Base-by-base conservation (phyloP, 2,113 vertebrate species). In the Ciconia maguari region DNA sequence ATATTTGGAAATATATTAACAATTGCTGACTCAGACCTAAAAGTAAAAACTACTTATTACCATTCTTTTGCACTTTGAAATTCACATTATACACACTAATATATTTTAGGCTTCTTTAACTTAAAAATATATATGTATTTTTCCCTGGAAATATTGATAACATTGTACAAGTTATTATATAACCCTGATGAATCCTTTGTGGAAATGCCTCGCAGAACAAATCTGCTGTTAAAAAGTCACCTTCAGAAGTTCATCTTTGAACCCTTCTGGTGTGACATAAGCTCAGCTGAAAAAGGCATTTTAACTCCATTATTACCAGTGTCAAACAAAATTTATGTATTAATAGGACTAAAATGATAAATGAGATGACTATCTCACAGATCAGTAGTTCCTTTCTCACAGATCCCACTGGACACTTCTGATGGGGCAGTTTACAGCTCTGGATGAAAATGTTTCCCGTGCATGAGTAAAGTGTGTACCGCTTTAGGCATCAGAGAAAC, bases 231-330 rank as follows among this genome's bases (percentile, higher is more conserved):
- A 89, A 87, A 93, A 81, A 84, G 93, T 79, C 94, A 93, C 77
- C 68, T 90, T 84, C 38, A 60, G 64, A 89, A 74, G 46, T 92
- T 95, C 72, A 91, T 71, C 87, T 96, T 94, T 96, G 81, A 91
- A 94, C 68, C 38, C 22, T 55, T 66, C 60, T 75, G 12, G 15
- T 64, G 42, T 95, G 80, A 94, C 55, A 68, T 13, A 74, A 78
- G 30, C 25, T 70, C 32, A 62, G 46, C 38, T 90, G 42, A 87
- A 92, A 88, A 87, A 71, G 13, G 14, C 20, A 66, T 77, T 94
- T 95, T 91, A 96, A 86, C 69, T 88, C 71, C 64, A 81, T 68
- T 86, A 57, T 60, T 72, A 89, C 51, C 64, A 79, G 38, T 55
- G 32, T 54, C 7, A 62, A 83, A 74, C 27, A 87, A 89, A 84